Evolutionary conservation across 2,888 invertebrate genomes (phyloP), one percentile per base, ranked within the genome.

Genomic region (Gari tellinella): DNA sequence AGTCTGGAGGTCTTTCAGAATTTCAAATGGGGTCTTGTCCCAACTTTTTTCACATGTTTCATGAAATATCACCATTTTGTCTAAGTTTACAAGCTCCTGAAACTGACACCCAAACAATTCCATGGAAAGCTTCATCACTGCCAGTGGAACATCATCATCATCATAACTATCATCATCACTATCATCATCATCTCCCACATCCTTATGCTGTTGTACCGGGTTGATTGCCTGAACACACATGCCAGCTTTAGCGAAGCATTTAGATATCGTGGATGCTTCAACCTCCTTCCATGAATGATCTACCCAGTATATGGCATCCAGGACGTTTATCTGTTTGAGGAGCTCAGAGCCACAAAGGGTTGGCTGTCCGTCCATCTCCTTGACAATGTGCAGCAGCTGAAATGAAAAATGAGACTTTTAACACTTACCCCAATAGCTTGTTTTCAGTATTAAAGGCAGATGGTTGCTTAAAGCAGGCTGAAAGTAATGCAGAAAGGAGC

Each of bases 271-370:
- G 14, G 25, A 19, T 17, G 8, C 12, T 1, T 40, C 19, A 12
- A 31, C 38, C n/a, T 52, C 19, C 17, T 23, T 31, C 52, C 62
- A 62, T 15, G 62, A 41, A 15, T 10, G 7, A 10, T n/a, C 1
- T 17, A 70, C 17, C 69, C 75, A 70, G 37, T 62, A 57, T 25
- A 75, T 70, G 23, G 70, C 75, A 19, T 75, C 53, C 8, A 75
- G 58, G 1, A 62, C 17, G 10, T 25, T 38, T 12, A 68, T 43
- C 12, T 56, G 21, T 19, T 43, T 61, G 10, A 68, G 48, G 26
- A 62, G 46, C 25, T 68, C 49, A 14, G 61, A 23, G 0, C 68
- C 68, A 7, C 23, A 19, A 8, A 40, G 48, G 7, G 46, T 15
- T 17, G 60, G 31, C 4, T 46, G 55, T 2, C 41, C 41, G 21